Percentiles rank a stretch among this genome's conserved stretches.
Conservation (phyloP, 2,113 vertebrate species). For the Protobothrops flavoviridis region DNA sequence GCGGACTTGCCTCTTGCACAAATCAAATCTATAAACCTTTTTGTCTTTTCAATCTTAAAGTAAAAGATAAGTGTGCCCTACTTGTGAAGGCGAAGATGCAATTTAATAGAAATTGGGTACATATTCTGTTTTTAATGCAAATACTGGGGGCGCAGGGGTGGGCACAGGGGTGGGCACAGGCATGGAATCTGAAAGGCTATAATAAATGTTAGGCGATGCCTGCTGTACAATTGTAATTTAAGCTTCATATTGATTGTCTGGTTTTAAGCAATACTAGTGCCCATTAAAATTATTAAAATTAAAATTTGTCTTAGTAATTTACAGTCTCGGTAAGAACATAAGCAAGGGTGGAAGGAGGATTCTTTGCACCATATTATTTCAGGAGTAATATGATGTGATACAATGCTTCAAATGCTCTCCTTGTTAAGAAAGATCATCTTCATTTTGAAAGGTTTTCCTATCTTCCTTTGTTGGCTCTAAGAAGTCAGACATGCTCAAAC, state of each 20-base stretch:
- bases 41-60: neutral
- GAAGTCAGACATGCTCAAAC: slow-evolving; percentile 1
- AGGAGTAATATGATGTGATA: neutral
- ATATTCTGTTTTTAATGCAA: neutral
- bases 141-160: neutral
- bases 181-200: neutral
- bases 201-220: neutral
- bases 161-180: too few relatives aligned
- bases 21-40: neutral
- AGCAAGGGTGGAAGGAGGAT: neutral
- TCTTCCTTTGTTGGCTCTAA: neutral
- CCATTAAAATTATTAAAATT: neutral
- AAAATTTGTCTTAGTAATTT: neutral
- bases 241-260: neutral
- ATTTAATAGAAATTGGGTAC: neutral
- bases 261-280: neutral
- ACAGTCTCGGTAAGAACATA: neutral
- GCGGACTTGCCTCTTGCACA: neutral
- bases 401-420: neutral
- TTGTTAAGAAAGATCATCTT: neutral
- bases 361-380: neutral
- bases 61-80: neutral
- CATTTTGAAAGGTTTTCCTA: neutral
- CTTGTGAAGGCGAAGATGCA: neutral
- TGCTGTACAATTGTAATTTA: neutral